phyloP scores from a whole-genome alignment of 2,797 vertebrate species.

The Liparis tanakae region DNA sequence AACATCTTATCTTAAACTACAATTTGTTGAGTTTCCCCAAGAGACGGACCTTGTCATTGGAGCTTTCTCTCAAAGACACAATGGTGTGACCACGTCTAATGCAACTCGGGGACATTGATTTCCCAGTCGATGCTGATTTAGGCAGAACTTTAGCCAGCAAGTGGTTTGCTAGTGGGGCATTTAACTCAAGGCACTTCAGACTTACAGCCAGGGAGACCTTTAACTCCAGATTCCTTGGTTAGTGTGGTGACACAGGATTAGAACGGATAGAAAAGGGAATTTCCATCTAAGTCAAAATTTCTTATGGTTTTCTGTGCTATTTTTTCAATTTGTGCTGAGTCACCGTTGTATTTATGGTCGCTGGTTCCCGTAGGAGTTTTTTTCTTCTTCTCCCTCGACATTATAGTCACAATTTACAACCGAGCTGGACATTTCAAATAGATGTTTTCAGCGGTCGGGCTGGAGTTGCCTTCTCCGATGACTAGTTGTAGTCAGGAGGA shows the following conservation, averaged over 20 bases:
- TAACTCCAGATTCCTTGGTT: constrained; percentile 74
- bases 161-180: constrained; percentile 52
- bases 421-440: constrained; percentile 10
- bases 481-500: not conserved
- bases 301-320: constrained; percentile 33
- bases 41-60: constrained; percentile 1
- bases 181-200: constrained; percentile 68
- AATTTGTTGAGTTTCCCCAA: not conserved
- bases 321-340: constrained; percentile 42
- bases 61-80: constrained; percentile 30
- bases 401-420: constrained; percentile 11
- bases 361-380: not conserved
- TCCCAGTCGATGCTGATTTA: constrained; percentile 52
- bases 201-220: constrained; percentile 65
- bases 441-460: constrained; percentile 8
- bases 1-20: not conserved
- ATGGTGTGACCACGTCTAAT: constrained; percentile 13
- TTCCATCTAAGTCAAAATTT: constrained; percentile 57
- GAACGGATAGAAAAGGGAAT: constrained; percentile 60
- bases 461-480: not conserved
- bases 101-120: constrained; percentile 35
- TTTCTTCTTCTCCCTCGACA: constrained; percentile 1
- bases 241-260: constrained; percentile 67
- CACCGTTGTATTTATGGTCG: constrained; percentile 33
- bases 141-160: constrained; percentile 44